Evolutionary conservation across 2,888 invertebrate genomes (phyloP).

Genomic region (Agrotis clavis): DNA sequence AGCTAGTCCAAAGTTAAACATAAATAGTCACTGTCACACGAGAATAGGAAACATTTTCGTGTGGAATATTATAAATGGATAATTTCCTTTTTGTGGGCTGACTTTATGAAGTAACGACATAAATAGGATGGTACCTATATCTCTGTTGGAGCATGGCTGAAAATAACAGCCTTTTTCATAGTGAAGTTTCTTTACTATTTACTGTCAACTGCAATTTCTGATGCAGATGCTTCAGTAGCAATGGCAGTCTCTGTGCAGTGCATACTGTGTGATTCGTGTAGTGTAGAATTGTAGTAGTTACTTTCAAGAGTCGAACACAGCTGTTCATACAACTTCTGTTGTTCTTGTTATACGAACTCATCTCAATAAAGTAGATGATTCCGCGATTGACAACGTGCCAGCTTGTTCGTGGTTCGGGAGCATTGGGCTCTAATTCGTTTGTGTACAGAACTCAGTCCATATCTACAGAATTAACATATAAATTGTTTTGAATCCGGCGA

Average conservation of each 20-base stretch:
- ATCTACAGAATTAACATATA: conserved; percentile 89
- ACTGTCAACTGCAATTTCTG: not conserved
- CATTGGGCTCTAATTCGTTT: conserved; percentile 66
- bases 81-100: conserved; percentile 42
- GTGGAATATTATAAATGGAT: conserved; percentile 41
- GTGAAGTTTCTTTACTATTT: not conserved
- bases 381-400: conserved; percentile 51
- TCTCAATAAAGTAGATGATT: conserved; percentile 33
- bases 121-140: conserved; percentile 7
- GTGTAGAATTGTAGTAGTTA: not conserved
- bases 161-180: not conserved
- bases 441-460: conserved; percentile 77
- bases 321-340: not conserved
- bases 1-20: conserved; percentile 36
- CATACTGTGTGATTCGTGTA: not conserved
- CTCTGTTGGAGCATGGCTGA: conserved; percentile 2
- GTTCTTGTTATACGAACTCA: conserved; percentile 19
- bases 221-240: not conserved
- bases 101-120: conserved; percentile 20
- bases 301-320: not conserved
- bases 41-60: conserved; percentile 20
- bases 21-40: conserved; percentile 42
- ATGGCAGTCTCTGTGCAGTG: no score
- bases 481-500: conserved; percentile 90
- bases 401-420: conserved; percentile 52